phyloP scores from a whole-genome alignment of 2,113 vertebrate genomes.

The Chloropsis hardwickii region DNA sequence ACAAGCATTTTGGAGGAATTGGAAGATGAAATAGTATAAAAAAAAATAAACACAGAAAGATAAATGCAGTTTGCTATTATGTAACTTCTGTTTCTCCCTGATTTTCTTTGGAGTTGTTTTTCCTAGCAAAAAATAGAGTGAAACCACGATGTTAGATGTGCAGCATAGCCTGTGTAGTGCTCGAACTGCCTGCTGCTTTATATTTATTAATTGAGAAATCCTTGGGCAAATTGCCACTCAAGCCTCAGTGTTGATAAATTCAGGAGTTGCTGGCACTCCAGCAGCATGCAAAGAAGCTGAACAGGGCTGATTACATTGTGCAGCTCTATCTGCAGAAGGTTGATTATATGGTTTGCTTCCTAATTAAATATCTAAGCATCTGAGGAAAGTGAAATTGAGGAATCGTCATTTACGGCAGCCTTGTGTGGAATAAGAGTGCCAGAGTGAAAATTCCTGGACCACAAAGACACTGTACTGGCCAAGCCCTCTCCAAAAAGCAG shows the following conservation, averaged over 20 bases:
- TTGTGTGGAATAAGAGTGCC: neutral
- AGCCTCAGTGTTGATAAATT: conserved; percentile 18
- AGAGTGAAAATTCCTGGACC: neutral
- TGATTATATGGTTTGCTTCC: conserved; percentile 45
- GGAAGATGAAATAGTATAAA: neutral
- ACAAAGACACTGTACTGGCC: neutral
- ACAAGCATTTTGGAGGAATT: neutral
- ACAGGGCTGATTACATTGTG: neutral
- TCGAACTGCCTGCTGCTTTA: neutral
- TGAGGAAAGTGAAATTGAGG: neutral
- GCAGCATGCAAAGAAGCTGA: conserved; percentile 36
- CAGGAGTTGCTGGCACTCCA: neutral
- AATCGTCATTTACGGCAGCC: neutral
- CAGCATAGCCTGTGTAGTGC: neutral
- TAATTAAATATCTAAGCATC: conserved; percentile 56
- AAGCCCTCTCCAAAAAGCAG: neutral
- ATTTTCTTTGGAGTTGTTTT: neutral
- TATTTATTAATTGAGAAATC: conserved; percentile 44
- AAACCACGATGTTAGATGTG: neutral
- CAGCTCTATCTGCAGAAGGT: neutral
- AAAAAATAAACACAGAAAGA: neutral
- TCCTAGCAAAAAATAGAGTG: neutral
- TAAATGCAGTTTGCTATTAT: neutral
- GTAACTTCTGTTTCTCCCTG: neutral
- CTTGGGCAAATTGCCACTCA: conserved; percentile 33